Evolutionary conservation across 2,888 invertebrate genomes (phyloP), one percentile per base, ranked within the genome.

Genomic region (Heliconius aoede): DNA sequence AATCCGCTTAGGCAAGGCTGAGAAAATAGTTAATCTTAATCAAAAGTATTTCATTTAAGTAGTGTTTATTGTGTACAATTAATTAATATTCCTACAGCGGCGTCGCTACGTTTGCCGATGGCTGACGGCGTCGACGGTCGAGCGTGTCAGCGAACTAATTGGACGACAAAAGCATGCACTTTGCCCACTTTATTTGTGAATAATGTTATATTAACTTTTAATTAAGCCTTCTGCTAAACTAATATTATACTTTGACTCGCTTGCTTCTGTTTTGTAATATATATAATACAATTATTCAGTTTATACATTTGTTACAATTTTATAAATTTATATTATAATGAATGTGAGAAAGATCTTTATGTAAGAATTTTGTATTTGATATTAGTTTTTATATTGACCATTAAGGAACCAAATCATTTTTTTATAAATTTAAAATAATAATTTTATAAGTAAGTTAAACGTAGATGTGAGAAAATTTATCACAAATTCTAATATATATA

Each of bases 131-230:
- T 46, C 46, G 46, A 7, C 46, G 46, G 46, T 58, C 58, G 55
- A 69, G 75, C 78, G 79, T 78, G 80, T 78, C 79, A 78, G 79
- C 73, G 75, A 80, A 80, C 79, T 80, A 78, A 80, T 80, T 80
- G 80, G 79, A 76, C 61, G 76, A 74, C 76, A 78, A 71, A 76
- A 76, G 69, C 75, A 72, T 71, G 76, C 73, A 61, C 40, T 74
- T 32, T 51, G 71, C 28, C 4, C 21, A 36, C 46, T 46, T 46
- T 46, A 32, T 24, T 58, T 3, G 32, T 60, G 72, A 21, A 15
- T 36, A 24, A 69, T 69, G 30, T n/a, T 40, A n/a, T 69, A 69
- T 51, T 30, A 69, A 69, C 21, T 69, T 69, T 51, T 69, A n/a
- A 51, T 30, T 68, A 36, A 65, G 36, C 36, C 40, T 36, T 65